These are phyloP conservation scores for Petroica traversi DNA, from an alignment of 2,113 vertebrate genomes.

Conservation along the genomic window DNA sequence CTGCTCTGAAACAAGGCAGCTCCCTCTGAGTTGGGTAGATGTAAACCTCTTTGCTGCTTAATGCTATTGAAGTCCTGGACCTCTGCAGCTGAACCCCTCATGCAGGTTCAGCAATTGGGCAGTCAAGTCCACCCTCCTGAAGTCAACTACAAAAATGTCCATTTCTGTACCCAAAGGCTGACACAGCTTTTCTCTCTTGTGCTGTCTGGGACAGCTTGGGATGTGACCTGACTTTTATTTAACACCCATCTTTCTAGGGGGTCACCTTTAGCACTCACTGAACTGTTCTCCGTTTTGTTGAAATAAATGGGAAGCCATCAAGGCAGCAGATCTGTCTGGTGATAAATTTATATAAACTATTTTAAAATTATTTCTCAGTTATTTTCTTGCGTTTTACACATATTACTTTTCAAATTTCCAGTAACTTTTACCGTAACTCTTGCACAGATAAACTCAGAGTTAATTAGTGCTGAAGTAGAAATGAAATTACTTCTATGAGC, in stretches of 20 bases:
- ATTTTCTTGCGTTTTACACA: background rate
- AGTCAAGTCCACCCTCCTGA: background rate
- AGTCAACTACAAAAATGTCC: background rate
- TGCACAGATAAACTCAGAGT: background rate
- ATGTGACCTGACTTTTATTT: background rate
- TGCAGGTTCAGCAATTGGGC: background rate
- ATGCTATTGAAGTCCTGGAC: background rate
- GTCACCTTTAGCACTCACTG: background rate
- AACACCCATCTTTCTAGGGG: background rate
- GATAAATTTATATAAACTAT: background rate
- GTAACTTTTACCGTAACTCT: background rate
- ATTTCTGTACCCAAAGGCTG: background rate
- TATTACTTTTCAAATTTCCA: background rate
- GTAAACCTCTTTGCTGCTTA: slow-evolving; percentile 54
- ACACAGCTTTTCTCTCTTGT: background rate
- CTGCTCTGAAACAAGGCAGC: background rate
- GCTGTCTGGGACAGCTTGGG: background rate
- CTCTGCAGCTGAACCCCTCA: background rate
- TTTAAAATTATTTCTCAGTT: background rate
- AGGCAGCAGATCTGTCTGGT: background rate
- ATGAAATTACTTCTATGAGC: background rate
- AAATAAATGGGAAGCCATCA: background rate
- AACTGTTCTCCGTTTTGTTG: background rate
- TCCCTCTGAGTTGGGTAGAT: background rate
- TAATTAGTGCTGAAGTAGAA: background rate